A percentile compares a stretch with the other conserved stretches of the same genome.
Conservation (phyloP, 2,113 vertebrate species). For the Psittacus erithacus region DNA sequence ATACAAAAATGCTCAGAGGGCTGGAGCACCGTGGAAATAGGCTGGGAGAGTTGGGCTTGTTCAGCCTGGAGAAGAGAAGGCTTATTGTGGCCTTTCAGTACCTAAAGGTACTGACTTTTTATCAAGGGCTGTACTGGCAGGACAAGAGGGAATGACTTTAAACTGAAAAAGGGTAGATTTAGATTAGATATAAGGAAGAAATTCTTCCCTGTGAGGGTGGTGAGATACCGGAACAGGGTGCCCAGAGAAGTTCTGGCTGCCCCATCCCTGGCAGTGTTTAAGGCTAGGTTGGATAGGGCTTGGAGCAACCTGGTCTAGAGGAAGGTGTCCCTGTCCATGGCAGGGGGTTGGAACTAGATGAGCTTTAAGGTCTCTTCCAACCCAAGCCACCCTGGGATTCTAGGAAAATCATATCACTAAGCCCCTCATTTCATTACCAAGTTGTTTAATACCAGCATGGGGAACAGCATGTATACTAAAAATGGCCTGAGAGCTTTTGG, state of each 20-base stretch:
- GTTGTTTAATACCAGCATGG: background rate
- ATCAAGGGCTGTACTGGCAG: background rate
- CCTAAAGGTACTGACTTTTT: background rate
- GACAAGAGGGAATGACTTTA: background rate
- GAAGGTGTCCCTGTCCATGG: accelerated
- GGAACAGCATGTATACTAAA: background rate
- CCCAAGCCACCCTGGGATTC: background rate
- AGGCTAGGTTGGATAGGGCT: background rate
- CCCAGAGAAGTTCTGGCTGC: background rate
- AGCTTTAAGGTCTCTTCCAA: background rate
- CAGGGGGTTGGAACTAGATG: background rate
- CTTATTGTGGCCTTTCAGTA: accelerated
- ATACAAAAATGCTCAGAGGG: background rate
- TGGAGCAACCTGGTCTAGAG: background rate
- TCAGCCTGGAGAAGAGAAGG: background rate
- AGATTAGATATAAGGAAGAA: background rate
- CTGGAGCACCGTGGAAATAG: background rate
- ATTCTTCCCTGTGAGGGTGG: background rate
- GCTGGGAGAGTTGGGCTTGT: background rate
- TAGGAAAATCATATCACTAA: background rate
- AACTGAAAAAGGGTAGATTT: background rate
- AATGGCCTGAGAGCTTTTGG: background rate
- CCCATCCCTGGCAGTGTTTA: background rate
- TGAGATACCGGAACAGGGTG: background rate
- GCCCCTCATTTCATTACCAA: background rate